phyloP scores from a whole-genome alignment of 1,140 invertebrate species.

The Venustaconcha ellipsiformis region DNA sequence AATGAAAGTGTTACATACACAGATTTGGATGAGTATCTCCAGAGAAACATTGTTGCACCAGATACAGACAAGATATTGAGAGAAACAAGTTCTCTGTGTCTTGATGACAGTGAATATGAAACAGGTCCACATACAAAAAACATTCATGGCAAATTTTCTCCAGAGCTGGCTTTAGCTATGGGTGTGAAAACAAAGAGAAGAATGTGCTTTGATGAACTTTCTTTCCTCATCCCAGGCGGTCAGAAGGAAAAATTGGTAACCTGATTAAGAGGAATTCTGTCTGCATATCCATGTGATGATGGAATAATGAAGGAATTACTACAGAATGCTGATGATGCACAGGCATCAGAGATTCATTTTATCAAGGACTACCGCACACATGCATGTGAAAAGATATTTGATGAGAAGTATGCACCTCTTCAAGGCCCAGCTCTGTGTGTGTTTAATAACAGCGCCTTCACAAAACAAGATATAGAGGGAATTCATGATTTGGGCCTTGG shows the following conservation, averaged over 20 bases:
- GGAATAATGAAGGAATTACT: constrained; percentile 54
- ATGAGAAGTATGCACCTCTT: constrained; percentile 34
- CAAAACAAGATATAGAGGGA: constrained; percentile 53
- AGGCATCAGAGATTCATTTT: constrained; percentile 59
- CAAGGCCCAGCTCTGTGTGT: constrained; percentile 60
- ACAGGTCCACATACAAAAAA: constrained; percentile 21
- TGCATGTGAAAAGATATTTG: constrained; percentile 33
- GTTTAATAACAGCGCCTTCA: constrained; percentile 59
- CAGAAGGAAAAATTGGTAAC: constrained; percentile 56
- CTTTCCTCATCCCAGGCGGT: constrained; percentile 38
- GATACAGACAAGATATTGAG: constrained; percentile 17
- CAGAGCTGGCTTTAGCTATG: constrained; percentile 11
- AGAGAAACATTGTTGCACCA: constrained; percentile 28
- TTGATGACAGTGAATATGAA: constrained; percentile 33
- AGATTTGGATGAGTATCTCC: constrained; percentile 1
- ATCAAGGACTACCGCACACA: constrained; percentile 51
- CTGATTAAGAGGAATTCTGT: constrained; percentile 51
- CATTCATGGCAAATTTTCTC: constrained; percentile 29
- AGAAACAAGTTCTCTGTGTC: constrained; percentile 25
- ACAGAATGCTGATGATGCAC: constrained; percentile 69
- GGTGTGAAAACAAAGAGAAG: constrained; percentile 41
- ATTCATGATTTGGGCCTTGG: constrained; percentile 56
- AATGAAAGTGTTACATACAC: not conserved
- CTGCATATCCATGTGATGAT: constrained; percentile 52
- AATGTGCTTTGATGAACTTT: constrained; percentile 7